Percentiles rank a stretch among this genome's conserved stretches.
Conservation (phyloP, 2,113 vertebrate genomes). For the Malurus melanocephalus region DNA sequence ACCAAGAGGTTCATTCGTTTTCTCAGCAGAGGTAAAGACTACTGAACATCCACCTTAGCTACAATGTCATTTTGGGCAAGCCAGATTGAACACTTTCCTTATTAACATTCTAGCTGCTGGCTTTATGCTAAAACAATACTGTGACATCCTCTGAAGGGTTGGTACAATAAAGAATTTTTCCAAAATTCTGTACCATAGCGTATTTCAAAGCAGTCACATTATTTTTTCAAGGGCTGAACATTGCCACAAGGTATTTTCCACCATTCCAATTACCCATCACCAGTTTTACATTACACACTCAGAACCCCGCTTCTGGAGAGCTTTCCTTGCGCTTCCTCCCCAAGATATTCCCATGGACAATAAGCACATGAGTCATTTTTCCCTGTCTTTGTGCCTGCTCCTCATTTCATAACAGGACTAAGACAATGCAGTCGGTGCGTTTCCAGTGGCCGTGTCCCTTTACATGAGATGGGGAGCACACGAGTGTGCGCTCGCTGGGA, state of each 20-base stretch:
- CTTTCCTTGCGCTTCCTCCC: not conserved
- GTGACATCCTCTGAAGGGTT: not conserved
- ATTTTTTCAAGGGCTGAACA: not conserved
- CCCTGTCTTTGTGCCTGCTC: not conserved
- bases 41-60: not conserved
- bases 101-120: not conserved
- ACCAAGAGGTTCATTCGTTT: not conserved
- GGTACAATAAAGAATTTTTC: not conserved
- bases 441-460: rapidly evolving
- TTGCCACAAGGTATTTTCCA: not conserved
- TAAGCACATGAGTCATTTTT: not conserved
- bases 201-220: not conserved
- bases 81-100: not conserved
- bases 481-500: not conserved
- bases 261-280: not conserved
- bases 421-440: rapidly evolving
- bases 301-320: not conserved
- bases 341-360: not conserved
- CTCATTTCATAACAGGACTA: not conserved
- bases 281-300: not conserved
- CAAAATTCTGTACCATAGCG: not conserved
- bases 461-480: not conserved
- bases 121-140: not conserved
- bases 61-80: not conserved
- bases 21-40: not conserved